These are phyloP conservation scores for Nycteola revayana DNA, from an alignment of 2,888 invertebrate species.

Conservation along the genomic window DNA sequence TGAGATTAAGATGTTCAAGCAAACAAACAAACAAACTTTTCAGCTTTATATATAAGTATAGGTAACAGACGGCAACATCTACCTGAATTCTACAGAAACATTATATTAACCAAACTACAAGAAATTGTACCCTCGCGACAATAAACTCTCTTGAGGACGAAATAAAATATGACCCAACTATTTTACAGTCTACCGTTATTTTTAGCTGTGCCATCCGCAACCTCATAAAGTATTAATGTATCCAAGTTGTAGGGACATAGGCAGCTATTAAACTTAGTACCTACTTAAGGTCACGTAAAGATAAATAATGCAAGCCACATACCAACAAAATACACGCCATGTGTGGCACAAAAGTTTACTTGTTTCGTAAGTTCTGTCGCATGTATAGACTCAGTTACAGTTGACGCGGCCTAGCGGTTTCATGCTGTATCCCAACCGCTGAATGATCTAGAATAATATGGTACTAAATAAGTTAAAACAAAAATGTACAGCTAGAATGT, in stretches of 20 bases:
- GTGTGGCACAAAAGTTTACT: conserved; percentile 15
- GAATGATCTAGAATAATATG: too few species aligned
- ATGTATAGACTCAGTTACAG: conserved; percentile 15
- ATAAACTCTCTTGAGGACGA: neutral
- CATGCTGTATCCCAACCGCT: too few species aligned
- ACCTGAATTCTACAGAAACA: too few species aligned
- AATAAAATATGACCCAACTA: neutral
- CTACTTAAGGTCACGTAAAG: conserved; percentile 23
- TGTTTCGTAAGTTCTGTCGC: conserved; percentile 11
- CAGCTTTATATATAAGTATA: too few species aligned
- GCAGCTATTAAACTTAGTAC: conserved; percentile 22
- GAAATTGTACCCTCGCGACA: too few species aligned
- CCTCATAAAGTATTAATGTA: conserved; percentile 22
- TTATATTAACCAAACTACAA: too few species aligned
- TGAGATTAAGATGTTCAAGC: too few species aligned
- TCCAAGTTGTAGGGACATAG: conserved; percentile 9
- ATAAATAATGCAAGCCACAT: conserved; percentile 26
- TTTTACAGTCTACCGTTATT: conserved; percentile 5
- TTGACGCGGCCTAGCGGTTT: conserved; percentile 1
- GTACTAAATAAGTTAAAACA: too few species aligned
- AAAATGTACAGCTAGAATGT: too few species aligned
- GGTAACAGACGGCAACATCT: too few species aligned
- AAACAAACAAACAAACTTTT: too few species aligned
- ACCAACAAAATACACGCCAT: conserved; percentile 17
- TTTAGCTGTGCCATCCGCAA: conserved; percentile 2